These are phyloP conservation scores for Baccha elongata DNA, from an alignment of 2,888 invertebrate genomes.

Conservation along the genomic window DNA sequence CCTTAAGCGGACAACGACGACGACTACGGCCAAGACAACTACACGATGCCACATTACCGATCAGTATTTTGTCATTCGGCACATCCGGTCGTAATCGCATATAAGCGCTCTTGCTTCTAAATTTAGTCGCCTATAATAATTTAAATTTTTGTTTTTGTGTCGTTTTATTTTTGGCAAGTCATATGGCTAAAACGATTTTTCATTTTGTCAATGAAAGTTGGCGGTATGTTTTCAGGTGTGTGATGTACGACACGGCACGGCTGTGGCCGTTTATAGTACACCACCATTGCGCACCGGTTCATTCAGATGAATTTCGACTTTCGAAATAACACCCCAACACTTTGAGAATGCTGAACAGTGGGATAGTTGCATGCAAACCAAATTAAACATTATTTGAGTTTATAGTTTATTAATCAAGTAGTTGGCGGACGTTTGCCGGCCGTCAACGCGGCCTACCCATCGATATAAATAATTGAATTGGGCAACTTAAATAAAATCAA, in stretches of 20 bases:
- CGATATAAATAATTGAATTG: slow-evolving; percentile 34
- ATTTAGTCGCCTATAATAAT: slow-evolving; percentile 65
- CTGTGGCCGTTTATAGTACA: not conserved
- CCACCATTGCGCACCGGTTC: slow-evolving; percentile 5
- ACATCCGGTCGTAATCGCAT: slow-evolving; percentile 67
- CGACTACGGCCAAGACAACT: slow-evolving; percentile 21
- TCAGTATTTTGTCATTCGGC: slow-evolving; percentile 64
- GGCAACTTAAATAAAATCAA: slow-evolving; percentile 23
- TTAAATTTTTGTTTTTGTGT: slow-evolving; percentile 42
- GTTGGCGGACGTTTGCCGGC: slow-evolving; percentile 49
- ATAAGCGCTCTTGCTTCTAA: slow-evolving; percentile 63
- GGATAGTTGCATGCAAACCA: slow-evolving; percentile 14
- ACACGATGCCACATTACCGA: slow-evolving; percentile 36
- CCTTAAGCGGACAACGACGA: slow-evolving; percentile 44
- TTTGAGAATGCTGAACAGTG: slow-evolving; percentile 17
- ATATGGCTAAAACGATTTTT: slow-evolving; percentile 50
- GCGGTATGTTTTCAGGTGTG: slow-evolving; percentile 60
- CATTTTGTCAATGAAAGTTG: slow-evolving; percentile 65
- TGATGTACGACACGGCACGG: slow-evolving; percentile 20
- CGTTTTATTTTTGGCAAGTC: slow-evolving; percentile 53
- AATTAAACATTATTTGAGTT: slow-evolving; percentile 47
- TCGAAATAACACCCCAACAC: slow-evolving; percentile 20
- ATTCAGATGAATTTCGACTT: slow-evolving; percentile 48
- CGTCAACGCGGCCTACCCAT: slow-evolving; percentile 28
- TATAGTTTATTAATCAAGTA: slow-evolving; percentile 58